Evolutionary conservation across 2,888 invertebrate genomes (phyloP).

Genomic region (Ectemnius lituratus): DNA sequence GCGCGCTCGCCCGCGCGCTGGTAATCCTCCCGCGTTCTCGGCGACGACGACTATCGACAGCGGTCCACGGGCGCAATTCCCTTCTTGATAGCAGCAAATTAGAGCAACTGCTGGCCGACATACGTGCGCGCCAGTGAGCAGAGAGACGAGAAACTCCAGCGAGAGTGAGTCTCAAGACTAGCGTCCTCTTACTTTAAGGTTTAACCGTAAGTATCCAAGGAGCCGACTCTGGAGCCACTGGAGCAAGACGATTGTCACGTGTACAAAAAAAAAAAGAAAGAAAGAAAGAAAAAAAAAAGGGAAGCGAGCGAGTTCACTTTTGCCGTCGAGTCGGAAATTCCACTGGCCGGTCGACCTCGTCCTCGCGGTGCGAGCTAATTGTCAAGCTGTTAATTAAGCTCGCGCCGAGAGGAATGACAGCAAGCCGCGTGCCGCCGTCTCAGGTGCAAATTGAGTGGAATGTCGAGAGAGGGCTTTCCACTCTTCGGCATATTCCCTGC

Average conservation of each 20-base stretch:
- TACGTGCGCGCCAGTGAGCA: background rate
- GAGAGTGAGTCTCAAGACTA: conserved; percentile 29
- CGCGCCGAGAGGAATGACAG: background rate
- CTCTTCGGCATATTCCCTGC: too few relatives aligned
- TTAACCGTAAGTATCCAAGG: conserved; percentile 54
- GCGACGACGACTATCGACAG: conserved; percentile 25
- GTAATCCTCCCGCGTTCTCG: conserved; percentile 22
- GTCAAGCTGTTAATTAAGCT: background rate
- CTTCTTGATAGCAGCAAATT: conserved; percentile 48
- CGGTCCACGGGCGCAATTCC: conserved; percentile 16
- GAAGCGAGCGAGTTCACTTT: conserved; percentile 8
- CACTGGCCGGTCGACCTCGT: background rate
- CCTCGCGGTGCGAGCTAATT: background rate
- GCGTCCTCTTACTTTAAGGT: conserved; percentile 51
- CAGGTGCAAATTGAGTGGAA: conserved; percentile 9
- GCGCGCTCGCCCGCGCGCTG: conserved; percentile 6
- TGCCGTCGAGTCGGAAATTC: background rate
- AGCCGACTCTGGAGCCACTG: too few relatives aligned
- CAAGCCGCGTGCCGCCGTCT: conserved; percentile 16
- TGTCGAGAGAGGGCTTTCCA: background rate
- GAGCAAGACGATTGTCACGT: too few relatives aligned
- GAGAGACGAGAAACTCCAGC: conserved; percentile 36
- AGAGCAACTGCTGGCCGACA: conserved; percentile 50
- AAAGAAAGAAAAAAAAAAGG: too few relatives aligned
- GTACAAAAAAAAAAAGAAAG: too few relatives aligned